phyloP scores from a whole-genome alignment of 2,888 invertebrate species.

The Lacanobia oleracea region DNA sequence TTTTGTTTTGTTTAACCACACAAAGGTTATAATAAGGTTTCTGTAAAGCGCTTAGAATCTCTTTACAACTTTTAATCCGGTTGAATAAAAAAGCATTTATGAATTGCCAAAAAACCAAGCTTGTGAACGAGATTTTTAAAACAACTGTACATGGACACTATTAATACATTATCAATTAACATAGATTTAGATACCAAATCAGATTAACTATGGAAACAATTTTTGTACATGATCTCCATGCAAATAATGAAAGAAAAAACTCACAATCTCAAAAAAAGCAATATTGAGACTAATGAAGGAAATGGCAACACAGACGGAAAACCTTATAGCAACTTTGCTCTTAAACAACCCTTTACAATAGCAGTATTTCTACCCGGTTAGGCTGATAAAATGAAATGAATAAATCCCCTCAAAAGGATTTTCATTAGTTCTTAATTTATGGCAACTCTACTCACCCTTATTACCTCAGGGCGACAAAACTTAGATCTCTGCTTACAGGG shows the following conservation, averaged over 20 bases:
- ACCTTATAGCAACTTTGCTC: conserved; percentile 11
- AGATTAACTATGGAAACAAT: too few relatives aligned
- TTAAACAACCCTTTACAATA: conserved; percentile 39
- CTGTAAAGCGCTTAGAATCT: conserved; percentile 5
- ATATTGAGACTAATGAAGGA: conserved; percentile 16
- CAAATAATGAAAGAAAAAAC: not conserved
- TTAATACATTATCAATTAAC: too few relatives aligned
- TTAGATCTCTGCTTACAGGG: conserved; percentile 84
- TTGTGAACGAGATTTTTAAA: not conserved
- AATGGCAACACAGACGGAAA: not conserved
- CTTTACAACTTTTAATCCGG: conserved; percentile 5
- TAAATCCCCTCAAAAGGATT: conserved; percentile 52
- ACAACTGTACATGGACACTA: not conserved
- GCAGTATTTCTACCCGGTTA: conserved; percentile 37
- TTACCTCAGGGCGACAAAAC: conserved; percentile 82
- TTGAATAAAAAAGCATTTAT: not conserved
- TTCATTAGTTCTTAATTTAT: conserved; percentile 62
- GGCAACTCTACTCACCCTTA: conserved; percentile 65
- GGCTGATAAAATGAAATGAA: conserved; percentile 50
- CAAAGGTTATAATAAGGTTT: conserved; percentile 13
- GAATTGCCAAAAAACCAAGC: not conserved
- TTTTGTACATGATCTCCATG: not conserved
- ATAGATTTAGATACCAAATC: not conserved
- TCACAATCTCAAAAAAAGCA: not conserved
- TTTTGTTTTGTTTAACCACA: not conserved